Base-by-base conservation (phyloP, 1,140 invertebrate species). In the honey bee (Apis mellifera) region DNA sequence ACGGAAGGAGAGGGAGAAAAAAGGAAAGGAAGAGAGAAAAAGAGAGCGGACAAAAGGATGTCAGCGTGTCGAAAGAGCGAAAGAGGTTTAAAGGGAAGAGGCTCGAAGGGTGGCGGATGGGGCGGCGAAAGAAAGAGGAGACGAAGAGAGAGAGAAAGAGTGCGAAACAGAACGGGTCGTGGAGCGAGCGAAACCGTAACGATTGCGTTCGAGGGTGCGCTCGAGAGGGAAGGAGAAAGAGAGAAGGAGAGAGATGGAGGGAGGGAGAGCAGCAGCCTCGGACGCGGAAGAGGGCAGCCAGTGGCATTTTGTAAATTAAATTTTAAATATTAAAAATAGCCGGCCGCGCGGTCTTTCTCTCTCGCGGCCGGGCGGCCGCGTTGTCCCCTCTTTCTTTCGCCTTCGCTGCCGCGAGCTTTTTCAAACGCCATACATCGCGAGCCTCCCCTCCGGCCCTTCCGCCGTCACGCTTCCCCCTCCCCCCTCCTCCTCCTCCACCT, bases 311-410 rank as follows among this genome's bases (percentile, higher is more conserved):
- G 91, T 92, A 92, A 93, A 93, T 93, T 92, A 93, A 93, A 93
- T 93, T 93, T 93, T 93, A 93, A 93, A 93, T 93, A 93, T 93
- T 92, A 92, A 93, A 93, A 93, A 92, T 92, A 92, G 90, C 87
- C 86, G 82, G 79, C 66, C 85, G 77, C 85, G 77, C 82, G 84
- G 73, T 80, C 76, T 70, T 59, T 78, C 66, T 75, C 81, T 68
- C 66, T 48, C 84, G 69, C 75, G 32, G 76, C 32, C 19, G 50
- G 21, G 17, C 50, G 60, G 2, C 17, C 68, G 19, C 62, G 13
- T 42, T 62, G 64, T 79, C 70, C 73, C 81, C 77, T 86, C 84
- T 70, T 86, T 85, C 85, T 81, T 73, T 84, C 80, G 81, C 86
- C 83, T 87, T 78, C 89, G 86, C 78, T 69, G 81, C 84, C 76